Conservation (phyloP, 2,888 invertebrate genomes). For the Keiferia lycopersicella region DNA sequence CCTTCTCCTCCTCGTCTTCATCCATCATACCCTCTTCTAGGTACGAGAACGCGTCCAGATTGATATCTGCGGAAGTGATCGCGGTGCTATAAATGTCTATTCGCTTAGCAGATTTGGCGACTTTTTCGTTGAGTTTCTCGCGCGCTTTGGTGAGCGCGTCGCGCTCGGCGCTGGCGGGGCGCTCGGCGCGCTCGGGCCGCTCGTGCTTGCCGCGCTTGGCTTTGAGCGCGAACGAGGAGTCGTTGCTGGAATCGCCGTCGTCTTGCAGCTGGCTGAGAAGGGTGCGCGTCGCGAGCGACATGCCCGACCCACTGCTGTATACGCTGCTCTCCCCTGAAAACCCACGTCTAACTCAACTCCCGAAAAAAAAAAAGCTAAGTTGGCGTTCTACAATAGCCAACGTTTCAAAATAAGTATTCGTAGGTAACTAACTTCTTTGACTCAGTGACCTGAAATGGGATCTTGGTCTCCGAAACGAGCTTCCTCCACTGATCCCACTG, state of each 20-base stretch:
- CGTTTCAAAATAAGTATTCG: too few species aligned
- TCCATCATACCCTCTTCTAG: slow-evolving; percentile 74
- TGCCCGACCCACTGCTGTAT: slow-evolving; percentile 63
- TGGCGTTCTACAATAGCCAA: too few species aligned
- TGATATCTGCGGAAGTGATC: slow-evolving; percentile 76
- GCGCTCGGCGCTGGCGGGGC: slow-evolving; percentile 49
- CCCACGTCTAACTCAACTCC: neutral
- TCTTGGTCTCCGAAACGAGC: too few species aligned
- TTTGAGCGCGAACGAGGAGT: slow-evolving; percentile 73
- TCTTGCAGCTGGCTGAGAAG: slow-evolving; percentile 78
- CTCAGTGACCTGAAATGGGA: too few species aligned
- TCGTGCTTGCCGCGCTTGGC: slow-evolving; percentile 51
- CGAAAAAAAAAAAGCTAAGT: too few species aligned
- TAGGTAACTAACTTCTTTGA: too few species aligned
- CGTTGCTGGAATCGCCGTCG: slow-evolving; percentile 78
- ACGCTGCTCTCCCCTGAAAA: slow-evolving; percentile 72
- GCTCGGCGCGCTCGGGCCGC: slow-evolving; percentile 38
- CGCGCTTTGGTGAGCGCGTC: slow-evolving; percentile 71
- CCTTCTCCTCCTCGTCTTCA: slow-evolving; percentile 66
- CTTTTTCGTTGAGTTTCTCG: slow-evolving; percentile 70
- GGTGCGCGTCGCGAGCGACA: slow-evolving; percentile 71
- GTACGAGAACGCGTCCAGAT: slow-evolving; percentile 78
- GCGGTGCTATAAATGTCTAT: slow-evolving; percentile 80
- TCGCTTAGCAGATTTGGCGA: slow-evolving; percentile 66
- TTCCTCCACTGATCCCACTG: too few species aligned